Evolutionary conservation across 2,797 vertebrate species (phyloP).

Genomic region (Gymnothorax javanicus): DNA sequence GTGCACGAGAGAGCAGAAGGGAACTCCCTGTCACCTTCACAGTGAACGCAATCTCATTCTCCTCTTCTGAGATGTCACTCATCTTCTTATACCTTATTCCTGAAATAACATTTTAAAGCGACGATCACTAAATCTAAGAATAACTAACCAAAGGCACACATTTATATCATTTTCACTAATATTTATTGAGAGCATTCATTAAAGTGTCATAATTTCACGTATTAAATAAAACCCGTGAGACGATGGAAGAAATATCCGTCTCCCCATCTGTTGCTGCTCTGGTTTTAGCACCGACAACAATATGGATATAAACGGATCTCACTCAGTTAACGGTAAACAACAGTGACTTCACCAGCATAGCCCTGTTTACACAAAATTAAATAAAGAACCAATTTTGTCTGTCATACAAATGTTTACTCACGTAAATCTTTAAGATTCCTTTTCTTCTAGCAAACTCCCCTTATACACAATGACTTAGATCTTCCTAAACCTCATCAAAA

Average conservation of each 20-base stretch:
- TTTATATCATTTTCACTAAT: not conserved
- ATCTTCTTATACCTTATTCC: constrained; percentile 45
- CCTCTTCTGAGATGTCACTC: constrained; percentile 62
- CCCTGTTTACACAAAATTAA: not conserved
- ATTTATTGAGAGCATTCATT: not conserved
- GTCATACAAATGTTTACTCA: not conserved
- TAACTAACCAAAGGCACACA: not conserved
- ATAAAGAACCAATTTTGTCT: not conserved
- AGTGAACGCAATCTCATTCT: constrained; percentile 69
- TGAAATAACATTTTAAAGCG: not conserved
- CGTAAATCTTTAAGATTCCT: not conserved
- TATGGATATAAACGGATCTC: not conserved
- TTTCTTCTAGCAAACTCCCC: not conserved
- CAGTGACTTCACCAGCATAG: not conserved
- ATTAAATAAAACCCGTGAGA: not conserved
- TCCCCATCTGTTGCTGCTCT: not conserved
- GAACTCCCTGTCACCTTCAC: constrained; percentile 62
- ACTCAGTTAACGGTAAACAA: too few species aligned
- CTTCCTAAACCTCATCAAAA: not conserved
- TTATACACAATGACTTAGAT: not conserved
- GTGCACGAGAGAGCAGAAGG: too few species aligned
- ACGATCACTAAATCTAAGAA: not conserved
- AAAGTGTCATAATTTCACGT: not conserved
- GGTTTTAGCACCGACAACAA: not conserved
- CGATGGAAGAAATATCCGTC: not conserved